Evolutionary conservation across 2,113 vertebrate genomes (phyloP).

Genomic region (Mustela lutreola): DNA sequence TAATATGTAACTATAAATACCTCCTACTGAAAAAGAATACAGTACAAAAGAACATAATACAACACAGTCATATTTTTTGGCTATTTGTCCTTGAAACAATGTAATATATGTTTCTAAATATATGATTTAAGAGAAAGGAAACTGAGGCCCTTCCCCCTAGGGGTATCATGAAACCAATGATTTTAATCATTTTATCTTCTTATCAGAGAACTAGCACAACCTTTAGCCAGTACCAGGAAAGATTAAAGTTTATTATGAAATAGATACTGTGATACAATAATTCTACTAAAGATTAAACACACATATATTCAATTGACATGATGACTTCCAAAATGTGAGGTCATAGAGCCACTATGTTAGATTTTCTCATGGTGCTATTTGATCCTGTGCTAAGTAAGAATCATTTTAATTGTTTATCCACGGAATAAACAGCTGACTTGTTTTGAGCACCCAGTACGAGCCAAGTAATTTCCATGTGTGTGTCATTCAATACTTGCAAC

Average conservation of each 20-base stretch:
- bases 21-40: constrained; percentile 55
- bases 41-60: constrained; percentile 46
- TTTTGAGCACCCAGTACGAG: background rate
- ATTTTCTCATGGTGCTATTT: background rate
- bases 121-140: background rate
- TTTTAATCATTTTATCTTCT: constrained; percentile 66
- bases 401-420: background rate
- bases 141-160: background rate
- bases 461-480: background rate
- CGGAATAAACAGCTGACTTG: background rate
- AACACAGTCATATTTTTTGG: constrained; percentile 31
- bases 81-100: constrained; percentile 66
- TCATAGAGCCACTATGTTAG: background rate
- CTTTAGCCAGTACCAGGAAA: constrained; percentile 65
- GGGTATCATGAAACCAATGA: constrained; percentile 1
- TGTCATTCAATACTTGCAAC: background rate
- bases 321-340: background rate
- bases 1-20: background rate
- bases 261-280: background rate
- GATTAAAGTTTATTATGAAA: constrained; percentile 63
- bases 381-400: background rate
- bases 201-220: constrained; percentile 50
- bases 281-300: background rate
- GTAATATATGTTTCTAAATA: constrained; percentile 67
- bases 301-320: background rate